Evolutionary conservation across 2,113 vertebrate species (phyloP).

Genomic region (Sialia sialis): DNA sequence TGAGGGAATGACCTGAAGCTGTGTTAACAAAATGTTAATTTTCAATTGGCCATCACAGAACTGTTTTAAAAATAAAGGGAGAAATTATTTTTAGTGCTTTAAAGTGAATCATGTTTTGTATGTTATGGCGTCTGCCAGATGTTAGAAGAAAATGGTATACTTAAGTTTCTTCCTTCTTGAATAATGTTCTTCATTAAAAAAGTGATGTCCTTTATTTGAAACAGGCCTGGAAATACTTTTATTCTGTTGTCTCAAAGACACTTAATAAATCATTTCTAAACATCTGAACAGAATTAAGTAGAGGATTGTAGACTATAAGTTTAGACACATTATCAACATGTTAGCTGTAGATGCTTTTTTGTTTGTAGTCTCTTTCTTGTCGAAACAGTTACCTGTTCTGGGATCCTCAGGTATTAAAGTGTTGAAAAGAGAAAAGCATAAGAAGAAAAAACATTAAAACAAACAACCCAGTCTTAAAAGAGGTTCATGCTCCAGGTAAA

Average conservation of each 20-base stretch:
- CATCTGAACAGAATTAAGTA: background rate
- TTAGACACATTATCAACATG: background rate
- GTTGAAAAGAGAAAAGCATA: background rate
- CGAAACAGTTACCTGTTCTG: background rate
- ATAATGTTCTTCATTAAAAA: background rate
- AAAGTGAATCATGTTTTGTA: background rate
- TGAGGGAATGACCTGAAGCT: background rate
- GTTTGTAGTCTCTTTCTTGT: background rate
- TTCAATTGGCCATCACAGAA: background rate
- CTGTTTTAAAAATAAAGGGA: background rate
- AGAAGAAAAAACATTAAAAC: background rate
- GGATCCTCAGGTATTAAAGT: background rate
- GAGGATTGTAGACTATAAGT: background rate
- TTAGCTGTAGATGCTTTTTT: background rate
- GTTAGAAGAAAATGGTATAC: background rate
- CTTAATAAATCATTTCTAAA: background rate
- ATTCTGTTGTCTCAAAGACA: background rate
- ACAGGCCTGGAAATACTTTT: background rate
- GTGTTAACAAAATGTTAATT: background rate
- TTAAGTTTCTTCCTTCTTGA: background rate
- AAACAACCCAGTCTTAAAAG: background rate
- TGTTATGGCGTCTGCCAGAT: background rate
- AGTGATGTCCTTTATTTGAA: background rate
- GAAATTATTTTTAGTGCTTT: background rate
- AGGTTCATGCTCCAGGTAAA: background rate